Evolutionary conservation across 2,888 invertebrate genomes (phyloP).

Genomic region (Spodoptera exigua): DNA sequence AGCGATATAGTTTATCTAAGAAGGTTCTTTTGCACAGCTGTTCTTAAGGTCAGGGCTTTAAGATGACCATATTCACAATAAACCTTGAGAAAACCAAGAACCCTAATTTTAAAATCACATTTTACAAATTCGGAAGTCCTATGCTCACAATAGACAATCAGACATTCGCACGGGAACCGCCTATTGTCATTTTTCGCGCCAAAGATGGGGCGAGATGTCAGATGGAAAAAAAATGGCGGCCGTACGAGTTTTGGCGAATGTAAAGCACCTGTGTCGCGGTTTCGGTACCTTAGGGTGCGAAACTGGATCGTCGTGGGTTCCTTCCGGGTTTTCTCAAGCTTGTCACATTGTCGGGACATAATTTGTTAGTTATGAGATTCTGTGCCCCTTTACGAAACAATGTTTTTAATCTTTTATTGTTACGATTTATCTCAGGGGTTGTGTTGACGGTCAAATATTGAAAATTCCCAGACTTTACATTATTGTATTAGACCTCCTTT

Average conservation of each 20-base stretch:
- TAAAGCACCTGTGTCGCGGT: constrained; percentile 38
- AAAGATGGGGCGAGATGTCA: constrained; percentile 37
- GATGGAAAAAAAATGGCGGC: constrained; percentile 40
- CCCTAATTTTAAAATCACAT: constrained; percentile 32
- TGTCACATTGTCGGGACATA: constrained; percentile 16
- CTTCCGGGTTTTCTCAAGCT: constrained; percentile 40
- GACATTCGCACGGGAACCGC: constrained; percentile 52
- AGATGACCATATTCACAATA: constrained; percentile 38
- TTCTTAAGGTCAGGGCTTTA: constrained; percentile 11
- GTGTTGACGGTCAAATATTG: no score
- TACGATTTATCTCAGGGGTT: no score
- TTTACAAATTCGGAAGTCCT: constrained; percentile 43
- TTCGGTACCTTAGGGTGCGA: constrained; percentile 25
- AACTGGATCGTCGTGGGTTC: constrained; percentile 35
- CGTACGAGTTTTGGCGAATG: constrained; percentile 42
- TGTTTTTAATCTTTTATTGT: neutral
- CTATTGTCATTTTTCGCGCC: constrained; percentile 44
- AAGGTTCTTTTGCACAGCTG: constrained; percentile 20
- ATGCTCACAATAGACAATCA: constrained; percentile 54
- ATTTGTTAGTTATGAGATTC: constrained; percentile 31
- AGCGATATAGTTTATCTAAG: no score
- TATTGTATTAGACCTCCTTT: no score
- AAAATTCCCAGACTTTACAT: no score
- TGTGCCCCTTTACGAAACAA: constrained; percentile 20
- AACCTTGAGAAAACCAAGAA: constrained; percentile 40